phyloP scores from a whole-genome alignment of 2,888 invertebrate species.

The Thera britannica region DNA sequence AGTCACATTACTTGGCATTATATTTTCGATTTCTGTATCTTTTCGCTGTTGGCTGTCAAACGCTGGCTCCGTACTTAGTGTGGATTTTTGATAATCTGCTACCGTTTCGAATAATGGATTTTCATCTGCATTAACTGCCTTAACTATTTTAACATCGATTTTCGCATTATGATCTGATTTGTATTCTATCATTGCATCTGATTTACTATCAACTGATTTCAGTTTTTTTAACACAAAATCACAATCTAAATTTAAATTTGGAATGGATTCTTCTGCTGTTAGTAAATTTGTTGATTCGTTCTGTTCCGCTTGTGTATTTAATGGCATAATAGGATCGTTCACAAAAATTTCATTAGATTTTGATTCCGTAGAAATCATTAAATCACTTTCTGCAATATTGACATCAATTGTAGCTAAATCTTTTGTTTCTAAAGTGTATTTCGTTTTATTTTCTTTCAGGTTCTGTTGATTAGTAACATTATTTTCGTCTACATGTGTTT shows the following conservation, averaged over 20 bases:
- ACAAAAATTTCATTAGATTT: background rate
- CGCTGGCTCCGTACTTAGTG: background rate
- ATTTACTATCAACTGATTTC: background rate
- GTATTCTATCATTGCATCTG: background rate
- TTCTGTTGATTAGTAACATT: background rate
- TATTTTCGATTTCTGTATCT: background rate
- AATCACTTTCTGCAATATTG: background rate
- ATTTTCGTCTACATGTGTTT: background rate
- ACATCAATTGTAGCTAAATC: slow-evolving; percentile 5
- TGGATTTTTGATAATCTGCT: background rate
- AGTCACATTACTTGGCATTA: background rate
- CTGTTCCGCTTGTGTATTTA: background rate
- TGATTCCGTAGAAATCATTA: background rate
- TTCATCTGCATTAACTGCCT: background rate
- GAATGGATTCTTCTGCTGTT: too few relatives aligned
- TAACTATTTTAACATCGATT: background rate
- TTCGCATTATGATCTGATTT: background rate
- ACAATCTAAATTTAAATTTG: background rate
- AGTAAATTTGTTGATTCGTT: background rate
- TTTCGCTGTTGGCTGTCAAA: background rate
- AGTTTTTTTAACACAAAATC: background rate
- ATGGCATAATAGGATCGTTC: background rate
- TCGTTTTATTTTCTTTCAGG: background rate
- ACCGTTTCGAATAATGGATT: background rate
- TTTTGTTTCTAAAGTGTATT: background rate